Percentiles rank a stretch among this genome's conserved stretches.
Evolutionary conservation across 2,888 invertebrate genomes (phyloP).

Genomic region (Ferrisia virgata): DNA sequence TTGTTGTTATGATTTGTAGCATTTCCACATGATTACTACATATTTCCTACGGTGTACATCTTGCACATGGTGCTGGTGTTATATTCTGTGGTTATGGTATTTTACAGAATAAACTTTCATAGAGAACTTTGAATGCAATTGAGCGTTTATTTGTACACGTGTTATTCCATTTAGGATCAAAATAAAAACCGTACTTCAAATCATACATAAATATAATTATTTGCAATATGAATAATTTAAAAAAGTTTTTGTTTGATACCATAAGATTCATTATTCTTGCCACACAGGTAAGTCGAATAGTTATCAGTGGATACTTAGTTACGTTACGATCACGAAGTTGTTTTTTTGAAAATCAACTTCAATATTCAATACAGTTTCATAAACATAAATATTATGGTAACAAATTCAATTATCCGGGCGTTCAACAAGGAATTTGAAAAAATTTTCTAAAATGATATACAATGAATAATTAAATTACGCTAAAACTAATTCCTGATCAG

Average conservation of each 20-base stretch:
- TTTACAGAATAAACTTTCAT: background rate
- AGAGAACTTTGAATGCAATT: background rate
- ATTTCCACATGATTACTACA: background rate
- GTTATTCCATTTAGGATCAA: background rate
- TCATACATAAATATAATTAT: background rate
- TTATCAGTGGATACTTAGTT: background rate
- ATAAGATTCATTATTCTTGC: too few species aligned
- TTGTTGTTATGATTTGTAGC: background rate
- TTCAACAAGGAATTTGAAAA: background rate
- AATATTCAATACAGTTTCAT: background rate
- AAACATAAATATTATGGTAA: background rate
- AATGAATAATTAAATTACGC: background rate
- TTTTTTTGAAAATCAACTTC: background rate
- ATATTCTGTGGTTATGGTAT: background rate
- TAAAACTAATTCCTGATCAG: slow-evolving; percentile 17
- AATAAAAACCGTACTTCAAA: background rate
- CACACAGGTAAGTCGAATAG: background rate
- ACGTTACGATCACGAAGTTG: background rate
- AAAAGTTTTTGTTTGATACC: too few species aligned
- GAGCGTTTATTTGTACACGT: background rate
- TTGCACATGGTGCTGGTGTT: background rate
- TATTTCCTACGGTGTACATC: background rate
- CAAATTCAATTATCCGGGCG: background rate
- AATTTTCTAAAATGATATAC: background rate
- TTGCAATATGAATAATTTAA: background rate